Percentiles rank a stretch among this genome's conserved stretches.
Conservation (phyloP, 1,140 invertebrate genomes). For the Antheraea mylitta region DNA sequence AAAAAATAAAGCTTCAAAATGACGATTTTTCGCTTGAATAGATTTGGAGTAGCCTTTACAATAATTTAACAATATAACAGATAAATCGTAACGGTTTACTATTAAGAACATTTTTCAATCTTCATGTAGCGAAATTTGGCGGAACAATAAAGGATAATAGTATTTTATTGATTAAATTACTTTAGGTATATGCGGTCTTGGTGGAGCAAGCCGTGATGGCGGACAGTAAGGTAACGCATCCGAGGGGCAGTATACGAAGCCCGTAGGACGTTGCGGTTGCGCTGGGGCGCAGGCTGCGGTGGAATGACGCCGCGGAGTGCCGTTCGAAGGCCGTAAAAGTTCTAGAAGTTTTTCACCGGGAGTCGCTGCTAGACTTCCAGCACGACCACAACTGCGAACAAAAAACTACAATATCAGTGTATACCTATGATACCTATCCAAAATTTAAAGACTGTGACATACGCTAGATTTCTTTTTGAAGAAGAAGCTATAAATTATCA, state of each 20-base stretch:
- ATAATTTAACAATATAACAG: too few relatives aligned
- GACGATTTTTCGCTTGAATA: too few relatives aligned
- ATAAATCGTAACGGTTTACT: too few relatives aligned
- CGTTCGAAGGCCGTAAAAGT: slow-evolving; percentile 54
- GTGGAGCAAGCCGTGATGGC: slow-evolving; percentile 60
- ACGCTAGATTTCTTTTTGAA: too few relatives aligned
- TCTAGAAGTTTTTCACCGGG: slow-evolving; percentile 67
- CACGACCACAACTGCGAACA: slow-evolving; percentile 59
- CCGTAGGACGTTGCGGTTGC: slow-evolving; percentile 48
- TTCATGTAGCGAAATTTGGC: background rate
- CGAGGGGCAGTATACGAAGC: slow-evolving; percentile 74
- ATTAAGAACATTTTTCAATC: too few relatives aligned
- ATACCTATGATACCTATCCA: too few relatives aligned
- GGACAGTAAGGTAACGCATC: slow-evolving; percentile 76
- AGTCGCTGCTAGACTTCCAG: slow-evolving; percentile 70
- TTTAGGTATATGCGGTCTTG: slow-evolving; percentile 44
- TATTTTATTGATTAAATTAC: slow-evolving; percentile 23
- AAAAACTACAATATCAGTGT: background rate
- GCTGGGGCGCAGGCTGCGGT: slow-evolving; percentile 63
- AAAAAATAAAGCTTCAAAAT: too few relatives aligned
- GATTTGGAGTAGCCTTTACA: too few relatives aligned
- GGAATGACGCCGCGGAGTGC: slow-evolving; percentile 66
- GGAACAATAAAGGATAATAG: background rate
- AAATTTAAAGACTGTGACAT: too few relatives aligned
- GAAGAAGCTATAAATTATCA: too few relatives aligned